Evolutionary conservation across 2,113 vertebrate genomes (phyloP), one percentile per base, ranked within the genome.

Genomic region (Anolis carolinensis): DNA sequence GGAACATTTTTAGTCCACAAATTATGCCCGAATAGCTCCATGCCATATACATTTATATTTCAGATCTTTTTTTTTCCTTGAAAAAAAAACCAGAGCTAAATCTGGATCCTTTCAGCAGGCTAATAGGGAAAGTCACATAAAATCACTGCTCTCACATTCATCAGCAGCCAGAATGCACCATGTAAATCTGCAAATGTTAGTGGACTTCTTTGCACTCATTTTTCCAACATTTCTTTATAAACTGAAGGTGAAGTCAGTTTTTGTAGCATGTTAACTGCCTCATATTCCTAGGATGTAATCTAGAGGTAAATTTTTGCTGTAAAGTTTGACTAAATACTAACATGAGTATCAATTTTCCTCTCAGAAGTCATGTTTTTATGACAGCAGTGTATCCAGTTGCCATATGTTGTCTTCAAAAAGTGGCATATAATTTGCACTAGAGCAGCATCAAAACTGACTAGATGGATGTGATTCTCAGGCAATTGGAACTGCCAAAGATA

Each of bases 1-100:
- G 90, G 44, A 44, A 76, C 14, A 1, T 21, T 62, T 85, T 90
- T 36, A 72, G 7, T 82, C 67, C 78, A 83, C 81, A 39, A 25
- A 44, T 59, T 39, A 39, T 83, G 48, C 55, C 7, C 6, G 32
- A 71, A 55, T 32, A 44, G 39, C 39, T 44, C 39, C 39, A 44
- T 44, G 65, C 44, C 50, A 70, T 7, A 2, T 55, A 75, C 3
- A 2, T 73, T 25, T 70, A 18, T 74, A 16, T 86, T n/a, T 70
- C 83, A 86, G 72, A 80, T 27, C 3, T 72, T 81, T 87, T 50
- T 20, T 44, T 16, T 82, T 76, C 67, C 82, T 87, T 39, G 9
- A 7, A 67, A 67, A 68, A 52, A 70, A 71, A 32, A 11, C 27
- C 52, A 73, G 14, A n/a, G 73, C 25, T 83, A n/a, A 50, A 82